These are phyloP conservation scores for Drosophila busckii DNA, from an alignment of 1,140 invertebrate genomes.

Conservation along the genomic window DNA sequence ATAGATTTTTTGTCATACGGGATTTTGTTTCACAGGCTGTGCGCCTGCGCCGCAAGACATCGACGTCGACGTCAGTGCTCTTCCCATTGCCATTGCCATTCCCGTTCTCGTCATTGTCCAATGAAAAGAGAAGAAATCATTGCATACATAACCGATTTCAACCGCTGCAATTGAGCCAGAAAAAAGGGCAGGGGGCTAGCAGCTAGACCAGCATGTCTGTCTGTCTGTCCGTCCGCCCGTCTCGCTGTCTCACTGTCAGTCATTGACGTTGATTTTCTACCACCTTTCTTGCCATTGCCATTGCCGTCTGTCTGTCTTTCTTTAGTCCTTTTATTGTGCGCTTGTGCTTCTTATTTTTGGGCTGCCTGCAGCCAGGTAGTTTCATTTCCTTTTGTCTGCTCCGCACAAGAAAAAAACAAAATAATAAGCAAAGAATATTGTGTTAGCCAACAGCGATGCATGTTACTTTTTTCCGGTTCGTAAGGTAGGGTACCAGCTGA, in stretches of 20 bases:
- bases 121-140: conserved; percentile 42
- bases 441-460: conserved; percentile 42
- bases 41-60: conserved; percentile 70
- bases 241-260: conserved; percentile 21
- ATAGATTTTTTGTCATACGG: too few species aligned
- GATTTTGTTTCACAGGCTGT: conserved; percentile 58
- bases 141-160: conserved; percentile 55
- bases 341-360: conserved; percentile 42
- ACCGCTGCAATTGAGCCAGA: conserved; percentile 50
- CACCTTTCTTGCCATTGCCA: conserved; percentile 52
- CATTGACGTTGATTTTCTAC: conserved; percentile 58
- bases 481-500: conserved; percentile 26
- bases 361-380: conserved; percentile 65
- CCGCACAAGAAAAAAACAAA: conserved; percentile 17
- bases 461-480: conserved; percentile 63
- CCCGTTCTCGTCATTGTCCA: conserved; percentile 31
- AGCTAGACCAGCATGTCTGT: conserved; percentile 18
- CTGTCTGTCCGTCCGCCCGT: conserved; percentile 1
- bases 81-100: neutral
- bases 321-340: conserved; percentile 34
- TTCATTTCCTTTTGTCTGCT: conserved; percentile 30
- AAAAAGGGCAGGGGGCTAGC: conserved; percentile 16
- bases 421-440: neutral
- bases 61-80: conserved; percentile 28
- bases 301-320: conserved; percentile 11